Conservation (phyloP, 2,797 vertebrate species). For the Sylvilagus floridanus region DNA sequence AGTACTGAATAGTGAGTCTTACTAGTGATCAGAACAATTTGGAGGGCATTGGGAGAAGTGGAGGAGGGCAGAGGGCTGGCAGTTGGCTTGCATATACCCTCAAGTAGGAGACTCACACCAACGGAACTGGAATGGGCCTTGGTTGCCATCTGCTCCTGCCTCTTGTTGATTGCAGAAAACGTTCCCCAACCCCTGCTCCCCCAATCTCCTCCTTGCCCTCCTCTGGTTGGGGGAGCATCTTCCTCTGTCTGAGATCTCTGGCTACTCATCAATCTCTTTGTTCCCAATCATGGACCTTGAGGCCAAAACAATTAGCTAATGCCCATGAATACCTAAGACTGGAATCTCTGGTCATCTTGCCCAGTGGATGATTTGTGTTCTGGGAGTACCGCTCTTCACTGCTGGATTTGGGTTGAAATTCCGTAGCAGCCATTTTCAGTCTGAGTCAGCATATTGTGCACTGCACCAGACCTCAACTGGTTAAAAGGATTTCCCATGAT, state of each 20-base stretch:
- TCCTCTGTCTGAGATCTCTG: background rate
- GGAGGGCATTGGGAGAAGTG: background rate
- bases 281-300: background rate
- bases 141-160: background rate
- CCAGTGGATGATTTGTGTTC: background rate
- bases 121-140: background rate
- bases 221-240: background rate
- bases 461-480: background rate
- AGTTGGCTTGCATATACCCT: background rate
- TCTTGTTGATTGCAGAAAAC: background rate
- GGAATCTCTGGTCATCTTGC: background rate
- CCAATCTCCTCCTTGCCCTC: background rate
- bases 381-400: background rate
- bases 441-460: background rate
- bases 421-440: background rate
- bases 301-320: background rate
- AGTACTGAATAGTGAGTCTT: background rate
- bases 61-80: background rate
- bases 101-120: background rate
- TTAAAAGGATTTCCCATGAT: background rate
- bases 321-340: background rate
- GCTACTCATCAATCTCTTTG: background rate
- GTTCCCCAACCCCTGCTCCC: too few species aligned
- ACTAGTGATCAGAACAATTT: background rate
- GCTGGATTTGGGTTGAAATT: background rate